These are phyloP conservation scores for Argyra leucocephala DNA, from an alignment of 2,888 invertebrate species.

Conservation along the genomic window DNA sequence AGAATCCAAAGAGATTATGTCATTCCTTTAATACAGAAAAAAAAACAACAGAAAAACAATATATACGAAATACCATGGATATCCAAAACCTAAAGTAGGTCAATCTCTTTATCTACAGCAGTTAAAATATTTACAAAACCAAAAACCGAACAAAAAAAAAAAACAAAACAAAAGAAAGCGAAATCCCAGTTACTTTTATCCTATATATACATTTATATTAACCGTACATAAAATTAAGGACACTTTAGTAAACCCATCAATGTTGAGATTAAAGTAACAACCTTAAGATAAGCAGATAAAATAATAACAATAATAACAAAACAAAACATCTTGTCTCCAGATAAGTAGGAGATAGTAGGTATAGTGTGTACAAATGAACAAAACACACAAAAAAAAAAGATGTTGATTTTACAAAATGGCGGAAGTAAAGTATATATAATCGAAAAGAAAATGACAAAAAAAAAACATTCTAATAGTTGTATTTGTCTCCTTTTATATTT, in stretches of 20 bases:
- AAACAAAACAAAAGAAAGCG: neutral
- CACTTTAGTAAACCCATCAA: conserved; percentile 2
- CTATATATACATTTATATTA: neutral
- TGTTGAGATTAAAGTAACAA: neutral
- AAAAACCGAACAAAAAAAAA: neutral
- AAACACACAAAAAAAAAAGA: too few relatives aligned
- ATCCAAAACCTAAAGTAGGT: neutral
- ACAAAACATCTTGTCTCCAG: too few relatives aligned
- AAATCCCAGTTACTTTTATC: neutral
- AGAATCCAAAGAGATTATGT: neutral
- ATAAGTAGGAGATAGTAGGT: too few relatives aligned
- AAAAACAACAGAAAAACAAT: neutral
- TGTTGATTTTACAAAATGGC: too few relatives aligned
- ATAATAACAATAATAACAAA: too few relatives aligned
- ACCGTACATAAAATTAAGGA: conserved; percentile 2
- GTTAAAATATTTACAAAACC: neutral
- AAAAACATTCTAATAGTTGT: too few relatives aligned
- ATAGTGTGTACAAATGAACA: too few relatives aligned
- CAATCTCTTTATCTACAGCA: neutral
- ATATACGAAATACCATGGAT: too few relatives aligned
- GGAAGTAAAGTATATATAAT: too few relatives aligned
- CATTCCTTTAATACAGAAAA: neutral
- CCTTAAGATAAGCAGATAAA: neutral
- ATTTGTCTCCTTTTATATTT: too few relatives aligned
- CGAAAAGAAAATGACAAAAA: too few relatives aligned